These are phyloP conservation scores for Etheostoma cragini DNA, from an alignment of 2,113 vertebrate genomes.

Conservation along the genomic window DNA sequence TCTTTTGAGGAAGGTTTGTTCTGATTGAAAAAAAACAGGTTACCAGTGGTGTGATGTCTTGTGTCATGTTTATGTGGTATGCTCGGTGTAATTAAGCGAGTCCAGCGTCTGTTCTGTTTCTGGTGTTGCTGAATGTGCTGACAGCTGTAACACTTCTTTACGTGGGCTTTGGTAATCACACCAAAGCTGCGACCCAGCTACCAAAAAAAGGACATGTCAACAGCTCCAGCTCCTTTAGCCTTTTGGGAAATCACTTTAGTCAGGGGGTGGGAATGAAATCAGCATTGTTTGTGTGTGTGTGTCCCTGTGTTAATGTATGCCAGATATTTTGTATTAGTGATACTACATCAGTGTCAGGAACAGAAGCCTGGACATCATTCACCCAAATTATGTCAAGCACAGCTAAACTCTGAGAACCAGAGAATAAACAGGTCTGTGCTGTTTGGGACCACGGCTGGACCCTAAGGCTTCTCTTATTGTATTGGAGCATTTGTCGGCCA, in stretches of 20 bases:
- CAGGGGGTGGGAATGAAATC: slow-evolving; percentile 2
- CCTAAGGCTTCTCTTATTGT: slow-evolving; percentile 9
- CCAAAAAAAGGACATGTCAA: slow-evolving; percentile 53
- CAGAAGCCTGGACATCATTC: slow-evolving; percentile 12
- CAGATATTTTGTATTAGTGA: slow-evolving; percentile 3
- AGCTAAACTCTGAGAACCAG: background rate
- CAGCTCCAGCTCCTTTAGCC: slow-evolving; percentile 37
- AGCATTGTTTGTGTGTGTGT: background rate
- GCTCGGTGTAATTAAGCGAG: slow-evolving; percentile 13
- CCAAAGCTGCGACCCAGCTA: slow-evolving; percentile 1
- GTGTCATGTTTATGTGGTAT: background rate
- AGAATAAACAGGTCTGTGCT: slow-evolving; percentile 15
- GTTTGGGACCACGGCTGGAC: background rate
- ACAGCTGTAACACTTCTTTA: slow-evolving; percentile 23
- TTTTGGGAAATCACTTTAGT: slow-evolving; percentile 57
- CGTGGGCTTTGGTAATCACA: slow-evolving; percentile 22
- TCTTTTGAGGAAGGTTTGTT: background rate
- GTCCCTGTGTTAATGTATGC: background rate
- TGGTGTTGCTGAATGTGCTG: slow-evolving; percentile 16
- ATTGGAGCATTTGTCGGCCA: background rate
- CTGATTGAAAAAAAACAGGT: background rate
- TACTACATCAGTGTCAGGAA: slow-evolving; percentile 15
- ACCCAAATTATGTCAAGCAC: background rate
- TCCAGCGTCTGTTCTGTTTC: slow-evolving; percentile 11
- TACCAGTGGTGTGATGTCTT: background rate